phyloP scores from a whole-genome alignment of 2,797 vertebrate species.

The Spinibarbus caldwelli region DNA sequence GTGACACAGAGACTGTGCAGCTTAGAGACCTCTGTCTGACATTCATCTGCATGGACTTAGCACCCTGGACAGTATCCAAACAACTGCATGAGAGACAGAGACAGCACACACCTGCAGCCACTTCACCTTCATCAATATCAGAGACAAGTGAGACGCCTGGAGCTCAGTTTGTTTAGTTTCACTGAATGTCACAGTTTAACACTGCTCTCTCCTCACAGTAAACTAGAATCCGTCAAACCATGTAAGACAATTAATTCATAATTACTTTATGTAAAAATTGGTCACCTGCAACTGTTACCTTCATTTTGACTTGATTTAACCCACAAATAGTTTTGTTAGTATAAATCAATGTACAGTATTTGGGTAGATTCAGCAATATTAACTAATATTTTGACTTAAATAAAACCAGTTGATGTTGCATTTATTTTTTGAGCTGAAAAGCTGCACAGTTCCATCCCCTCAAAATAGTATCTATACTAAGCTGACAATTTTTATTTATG shows the following conservation, averaged over 20 bases:
- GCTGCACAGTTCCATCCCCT: background rate
- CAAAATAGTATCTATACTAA: background rate
- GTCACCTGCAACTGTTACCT: too few relatives aligned
- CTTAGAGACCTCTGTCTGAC: background rate
- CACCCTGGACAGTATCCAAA: background rate
- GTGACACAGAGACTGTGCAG: background rate
- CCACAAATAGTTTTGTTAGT: background rate
- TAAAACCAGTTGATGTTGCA: too few relatives aligned
- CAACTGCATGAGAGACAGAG: background rate
- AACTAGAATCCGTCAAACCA: background rate
- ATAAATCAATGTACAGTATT: background rate
- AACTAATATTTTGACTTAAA: too few relatives aligned
- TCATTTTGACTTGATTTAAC: too few relatives aligned
- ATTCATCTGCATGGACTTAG: background rate
- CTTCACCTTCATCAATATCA: background rate
- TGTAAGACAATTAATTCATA: background rate
- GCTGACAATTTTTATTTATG: background rate
- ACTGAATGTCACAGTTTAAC: too few relatives aligned
- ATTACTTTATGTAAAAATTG: too few relatives aligned
- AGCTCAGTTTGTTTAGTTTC: background rate
- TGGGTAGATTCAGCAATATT: background rate
- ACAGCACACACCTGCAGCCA: constrained; percentile 1
- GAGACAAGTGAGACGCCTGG: background rate
- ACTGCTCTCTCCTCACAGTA: background rate
- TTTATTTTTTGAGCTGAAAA: too few relatives aligned